Evolutionary conservation across 2,113 vertebrate genomes (phyloP).

Genomic region (Clarias batrachus): DNA sequence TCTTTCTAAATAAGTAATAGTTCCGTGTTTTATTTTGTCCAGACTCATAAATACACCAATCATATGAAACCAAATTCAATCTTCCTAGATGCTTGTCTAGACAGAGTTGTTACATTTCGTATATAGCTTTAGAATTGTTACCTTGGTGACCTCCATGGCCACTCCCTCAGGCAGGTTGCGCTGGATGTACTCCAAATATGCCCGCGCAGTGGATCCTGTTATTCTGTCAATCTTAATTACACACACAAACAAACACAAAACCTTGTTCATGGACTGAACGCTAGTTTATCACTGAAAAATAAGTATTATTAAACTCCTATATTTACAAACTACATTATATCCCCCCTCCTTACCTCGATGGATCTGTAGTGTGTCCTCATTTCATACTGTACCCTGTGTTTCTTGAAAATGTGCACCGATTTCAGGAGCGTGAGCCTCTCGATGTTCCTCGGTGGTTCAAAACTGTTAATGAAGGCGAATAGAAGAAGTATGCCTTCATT

Average conservation of each 20-base stretch:
- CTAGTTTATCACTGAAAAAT: background rate
- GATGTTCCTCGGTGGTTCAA: conserved; percentile 78
- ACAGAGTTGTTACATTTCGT: background rate
- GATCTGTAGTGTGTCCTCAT: conserved; percentile 88
- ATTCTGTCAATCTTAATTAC: conserved; percentile 77
- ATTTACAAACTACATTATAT: background rate
- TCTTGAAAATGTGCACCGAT: conserved; percentile 96
- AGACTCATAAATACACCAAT: background rate
- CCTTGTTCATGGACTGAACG: background rate
- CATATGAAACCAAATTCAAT: background rate
- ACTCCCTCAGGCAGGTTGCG: conserved; percentile 95
- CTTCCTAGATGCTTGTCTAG: background rate
- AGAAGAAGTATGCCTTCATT: background rate
- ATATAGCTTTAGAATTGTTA: conserved; percentile 51
- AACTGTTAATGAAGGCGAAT: conserved; percentile 64
- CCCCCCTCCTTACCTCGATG: conserved; percentile 78
- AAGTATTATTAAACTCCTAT: background rate
- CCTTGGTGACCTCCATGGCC: conserved; percentile 93
- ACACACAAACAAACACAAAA: background rate
- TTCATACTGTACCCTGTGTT: conserved; percentile 97
- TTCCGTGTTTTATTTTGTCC: background rate
- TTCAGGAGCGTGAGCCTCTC: conserved; percentile 89
- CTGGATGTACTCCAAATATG: conserved; percentile 94
- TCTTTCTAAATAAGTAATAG: background rate
- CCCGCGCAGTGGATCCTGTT: conserved; percentile 85